Evolutionary conservation across 2,113 vertebrate genomes (phyloP).

Genomic region (Trichechus manatus): DNA sequence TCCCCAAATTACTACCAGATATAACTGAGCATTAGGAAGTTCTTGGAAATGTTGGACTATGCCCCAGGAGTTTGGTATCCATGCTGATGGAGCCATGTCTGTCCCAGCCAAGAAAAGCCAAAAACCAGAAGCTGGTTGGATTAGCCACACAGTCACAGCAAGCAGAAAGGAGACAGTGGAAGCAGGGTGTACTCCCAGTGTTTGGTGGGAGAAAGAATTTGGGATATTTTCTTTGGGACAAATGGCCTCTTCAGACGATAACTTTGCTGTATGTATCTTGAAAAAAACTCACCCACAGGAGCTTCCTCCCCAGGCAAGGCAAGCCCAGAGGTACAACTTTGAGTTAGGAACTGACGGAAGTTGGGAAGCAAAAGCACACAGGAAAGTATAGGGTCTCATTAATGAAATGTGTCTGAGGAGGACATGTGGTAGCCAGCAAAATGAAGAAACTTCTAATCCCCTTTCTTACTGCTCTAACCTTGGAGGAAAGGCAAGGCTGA

Average conservation of each 20-base stretch:
- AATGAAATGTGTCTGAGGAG: neutral
- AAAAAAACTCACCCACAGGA: neutral
- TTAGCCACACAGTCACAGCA: neutral
- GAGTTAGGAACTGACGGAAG: too few relatives aligned
- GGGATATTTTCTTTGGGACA: neutral
- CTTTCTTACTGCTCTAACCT: too few relatives aligned
- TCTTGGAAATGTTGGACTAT: neutral
- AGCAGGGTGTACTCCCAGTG: too few relatives aligned
- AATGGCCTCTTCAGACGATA: neutral
- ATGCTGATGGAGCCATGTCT: neutral
- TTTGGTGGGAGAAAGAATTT: neutral
- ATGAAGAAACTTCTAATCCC: too few relatives aligned
- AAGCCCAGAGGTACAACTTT: neutral
- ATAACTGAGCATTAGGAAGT: too few relatives aligned
- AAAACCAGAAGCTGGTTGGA: neutral
- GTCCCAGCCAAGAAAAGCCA: too few relatives aligned
- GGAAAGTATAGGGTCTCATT: neutral
- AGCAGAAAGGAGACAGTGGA: neutral
- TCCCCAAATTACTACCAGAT: neutral
- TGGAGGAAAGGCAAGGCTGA: neutral
- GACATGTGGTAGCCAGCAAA: fast-evolving
- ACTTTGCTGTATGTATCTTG: neutral
- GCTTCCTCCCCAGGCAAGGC: neutral
- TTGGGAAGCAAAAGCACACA: fast-evolving
- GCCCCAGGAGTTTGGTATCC: fast-evolving